Evolutionary conservation across 2,888 invertebrate genomes (phyloP).

Genomic region (Aleiodes testaceus): DNA sequence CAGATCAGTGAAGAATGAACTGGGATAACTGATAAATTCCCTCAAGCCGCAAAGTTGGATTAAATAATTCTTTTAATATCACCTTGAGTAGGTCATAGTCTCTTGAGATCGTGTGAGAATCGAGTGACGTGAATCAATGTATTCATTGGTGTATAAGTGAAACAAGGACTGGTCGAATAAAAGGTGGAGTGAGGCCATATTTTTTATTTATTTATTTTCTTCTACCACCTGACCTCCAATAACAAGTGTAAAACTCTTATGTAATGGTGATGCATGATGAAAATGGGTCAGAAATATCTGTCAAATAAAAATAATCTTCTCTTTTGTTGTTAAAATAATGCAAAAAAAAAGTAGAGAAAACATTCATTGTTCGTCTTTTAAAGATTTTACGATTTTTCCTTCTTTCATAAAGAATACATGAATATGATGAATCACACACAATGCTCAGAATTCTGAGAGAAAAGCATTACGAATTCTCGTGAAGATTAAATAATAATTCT

Average conservation of each 20-base stretch:
- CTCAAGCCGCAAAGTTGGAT: background rate
- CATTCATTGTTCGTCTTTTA: background rate
- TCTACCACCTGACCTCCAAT: conserved; percentile 30
- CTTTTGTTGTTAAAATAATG: conserved; percentile 3
- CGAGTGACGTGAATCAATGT: background rate
- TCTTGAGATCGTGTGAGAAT: conserved; percentile 30
- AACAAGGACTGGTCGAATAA: background rate
- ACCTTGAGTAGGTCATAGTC: conserved; percentile 30
- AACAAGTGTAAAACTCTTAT: conserved; percentile 43
- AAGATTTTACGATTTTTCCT: background rate
- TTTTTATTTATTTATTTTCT: background rate
- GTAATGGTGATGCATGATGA: conserved; percentile 38
- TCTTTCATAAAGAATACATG: too few relatives aligned
- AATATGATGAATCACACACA: background rate
- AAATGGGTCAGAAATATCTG: conserved; percentile 18
- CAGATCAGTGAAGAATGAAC: background rate
- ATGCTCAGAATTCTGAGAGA: too few relatives aligned
- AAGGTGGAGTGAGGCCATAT: background rate
- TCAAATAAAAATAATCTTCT: background rate
- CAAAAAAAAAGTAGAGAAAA: background rate
- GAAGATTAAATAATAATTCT: background rate
- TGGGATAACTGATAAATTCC: conserved; percentile 19
- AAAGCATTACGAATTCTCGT: background rate
- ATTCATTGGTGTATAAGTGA: background rate
- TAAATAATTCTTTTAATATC: background rate